Evolutionary conservation across 1,140 invertebrate genomes (phyloP).

Genomic region (Oscheius sp.): DNA sequence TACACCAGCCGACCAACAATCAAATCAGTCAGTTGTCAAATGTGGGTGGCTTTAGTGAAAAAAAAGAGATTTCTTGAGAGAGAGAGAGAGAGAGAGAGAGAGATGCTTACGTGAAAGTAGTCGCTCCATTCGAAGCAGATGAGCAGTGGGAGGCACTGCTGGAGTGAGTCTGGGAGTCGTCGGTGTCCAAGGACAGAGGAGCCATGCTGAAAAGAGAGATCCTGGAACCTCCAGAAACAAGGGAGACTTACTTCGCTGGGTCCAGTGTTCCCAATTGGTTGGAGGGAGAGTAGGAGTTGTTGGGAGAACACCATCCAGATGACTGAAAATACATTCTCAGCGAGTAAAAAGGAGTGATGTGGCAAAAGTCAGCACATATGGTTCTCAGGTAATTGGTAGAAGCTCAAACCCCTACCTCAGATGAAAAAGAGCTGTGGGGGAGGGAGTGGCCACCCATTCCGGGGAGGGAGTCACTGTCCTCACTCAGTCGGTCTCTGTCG

Average conservation of each 20-base stretch:
- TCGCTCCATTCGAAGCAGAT: neutral
- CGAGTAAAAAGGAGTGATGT: no score
- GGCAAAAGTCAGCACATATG: no score
- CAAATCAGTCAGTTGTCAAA: no score
- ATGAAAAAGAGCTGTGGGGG: neutral
- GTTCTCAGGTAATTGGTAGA: neutral
- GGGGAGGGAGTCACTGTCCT: slow-evolving; percentile 1
- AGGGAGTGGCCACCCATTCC: neutral
- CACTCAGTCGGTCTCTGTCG: neutral
- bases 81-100: no score
- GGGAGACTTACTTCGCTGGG: neutral
- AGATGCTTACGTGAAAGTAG: neutral
- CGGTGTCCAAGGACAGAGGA: neutral
- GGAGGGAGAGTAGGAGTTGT: neutral
- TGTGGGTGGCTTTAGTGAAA: no score
- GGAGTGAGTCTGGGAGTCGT: neutral
- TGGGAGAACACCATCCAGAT: neutral
- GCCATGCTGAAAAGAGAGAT: slow-evolving; percentile 2
- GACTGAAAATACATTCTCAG: no score
- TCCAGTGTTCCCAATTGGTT: neutral
- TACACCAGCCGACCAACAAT: no score
- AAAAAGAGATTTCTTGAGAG: no score
- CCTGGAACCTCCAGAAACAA: no score
- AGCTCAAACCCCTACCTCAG: neutral
- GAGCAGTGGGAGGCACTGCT: slow-evolving; percentile 5